phyloP scores from a whole-genome alignment of 2,888 invertebrate genomes.

The Antheraea yamamai region DNA sequence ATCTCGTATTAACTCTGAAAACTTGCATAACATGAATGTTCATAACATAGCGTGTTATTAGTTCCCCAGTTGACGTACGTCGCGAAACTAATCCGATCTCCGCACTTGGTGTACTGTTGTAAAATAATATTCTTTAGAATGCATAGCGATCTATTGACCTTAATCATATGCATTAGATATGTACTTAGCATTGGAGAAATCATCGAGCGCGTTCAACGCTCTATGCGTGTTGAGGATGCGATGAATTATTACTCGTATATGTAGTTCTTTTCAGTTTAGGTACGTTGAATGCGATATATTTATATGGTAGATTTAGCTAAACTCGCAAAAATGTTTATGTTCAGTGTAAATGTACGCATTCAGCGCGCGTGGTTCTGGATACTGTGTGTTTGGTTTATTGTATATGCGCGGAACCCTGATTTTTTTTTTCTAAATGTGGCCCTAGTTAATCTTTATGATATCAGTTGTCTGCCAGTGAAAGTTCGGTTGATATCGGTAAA shows the following conservation, averaged over 20 bases:
- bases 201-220: constrained; percentile 35
- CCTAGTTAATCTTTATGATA: no score
- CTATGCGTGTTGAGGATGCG: constrained; percentile 39
- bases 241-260: constrained; percentile 32
- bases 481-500: no score
- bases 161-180: constrained; percentile 63
- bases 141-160: constrained; percentile 50
- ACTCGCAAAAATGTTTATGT: no score
- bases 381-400: no score
- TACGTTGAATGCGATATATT: not conserved
- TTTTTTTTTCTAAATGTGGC: no score
- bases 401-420: no score
- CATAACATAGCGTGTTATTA: not conserved
- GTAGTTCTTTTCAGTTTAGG: not conserved
- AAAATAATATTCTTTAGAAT: constrained; percentile 26
- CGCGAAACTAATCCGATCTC: not conserved
- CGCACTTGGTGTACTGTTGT: constrained; percentile 10
- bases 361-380: no score
- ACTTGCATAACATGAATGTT: not conserved
- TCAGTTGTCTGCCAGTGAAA: no score
- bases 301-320: not conserved
- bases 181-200: constrained; percentile 54
- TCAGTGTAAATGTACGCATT: no score
- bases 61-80: not conserved
- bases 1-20: not conserved